Percentiles rank a stretch among this genome's conserved stretches.
These are phyloP conservation scores for Chelonus insularis DNA, from an alignment of 1,140 invertebrate genomes.

Conservation along the genomic window DNA sequence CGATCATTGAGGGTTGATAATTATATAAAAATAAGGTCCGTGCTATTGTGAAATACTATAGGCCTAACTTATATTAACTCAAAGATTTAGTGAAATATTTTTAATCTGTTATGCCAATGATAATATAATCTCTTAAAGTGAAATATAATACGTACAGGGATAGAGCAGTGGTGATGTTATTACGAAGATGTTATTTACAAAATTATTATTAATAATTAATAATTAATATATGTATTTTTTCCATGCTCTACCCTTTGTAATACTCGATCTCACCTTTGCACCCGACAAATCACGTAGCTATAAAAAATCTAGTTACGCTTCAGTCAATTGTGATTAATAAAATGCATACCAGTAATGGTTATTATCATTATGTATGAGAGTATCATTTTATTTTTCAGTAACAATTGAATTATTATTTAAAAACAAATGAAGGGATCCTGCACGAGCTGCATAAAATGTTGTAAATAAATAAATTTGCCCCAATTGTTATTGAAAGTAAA, in stretches of 20 bases:
- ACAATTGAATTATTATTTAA: not conserved
- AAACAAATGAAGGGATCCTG: not conserved
- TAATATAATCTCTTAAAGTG: not conserved
- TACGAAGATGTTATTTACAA: not conserved
- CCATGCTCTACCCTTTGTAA: not conserved
- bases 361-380: too few species aligned
- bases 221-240: not conserved
- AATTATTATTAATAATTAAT: not conserved
- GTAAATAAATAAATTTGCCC: conserved; percentile 8
- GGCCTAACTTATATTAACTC: too few species aligned
- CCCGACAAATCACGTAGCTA: conserved; percentile 24
- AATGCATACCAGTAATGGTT: too few species aligned
- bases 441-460: conserved; percentile 15
- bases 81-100: too few species aligned
- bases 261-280: conserved; percentile 14
- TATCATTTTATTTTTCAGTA: too few species aligned
- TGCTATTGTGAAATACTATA: too few species aligned
- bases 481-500: conserved; percentile 14
- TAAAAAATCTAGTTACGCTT: conserved; percentile 10
- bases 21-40: too few species aligned
- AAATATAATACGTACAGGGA: too few species aligned
- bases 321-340: conserved; percentile 17
- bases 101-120: not conserved
- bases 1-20: too few species aligned
- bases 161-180: too few species aligned